A percentile compares a stretch with the other conserved stretches of the same genome.
These are phyloP conservation scores for Netelia fuscicornis DNA, from an alignment of 2,888 invertebrate species.

Conservation along the genomic window DNA sequence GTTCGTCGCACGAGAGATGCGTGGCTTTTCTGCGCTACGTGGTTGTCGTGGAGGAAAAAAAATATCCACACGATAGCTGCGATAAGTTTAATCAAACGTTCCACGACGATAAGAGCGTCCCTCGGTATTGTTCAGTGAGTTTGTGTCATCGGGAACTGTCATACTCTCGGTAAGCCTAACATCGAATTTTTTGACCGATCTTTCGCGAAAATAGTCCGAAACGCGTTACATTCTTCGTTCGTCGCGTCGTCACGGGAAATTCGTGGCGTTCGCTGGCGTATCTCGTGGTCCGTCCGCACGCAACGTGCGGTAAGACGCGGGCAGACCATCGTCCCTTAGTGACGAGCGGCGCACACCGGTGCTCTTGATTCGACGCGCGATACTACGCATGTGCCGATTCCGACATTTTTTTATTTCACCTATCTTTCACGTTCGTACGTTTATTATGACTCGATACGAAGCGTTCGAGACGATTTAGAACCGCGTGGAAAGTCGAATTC, in stretches of 20 bases:
- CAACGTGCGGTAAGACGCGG: slow-evolving; percentile 12
- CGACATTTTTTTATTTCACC: slow-evolving; percentile 13
- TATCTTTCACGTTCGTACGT: neutral
- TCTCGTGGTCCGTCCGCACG: slow-evolving; percentile 10
- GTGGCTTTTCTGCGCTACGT: slow-evolving; percentile 28
- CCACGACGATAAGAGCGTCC: slow-evolving; percentile 51
- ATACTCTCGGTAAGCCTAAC: slow-evolving; percentile 43
- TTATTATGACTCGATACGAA: neutral
- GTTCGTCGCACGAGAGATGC: slow-evolving; percentile 7
- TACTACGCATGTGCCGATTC: slow-evolving; percentile 44
- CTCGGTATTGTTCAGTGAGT: slow-evolving; percentile 29
- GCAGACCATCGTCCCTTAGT: slow-evolving; percentile 26
- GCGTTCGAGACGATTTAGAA: neutral
- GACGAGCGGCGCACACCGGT: slow-evolving; percentile 37
- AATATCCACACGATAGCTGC: slow-evolving; percentile 45
- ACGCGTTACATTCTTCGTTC: neutral
- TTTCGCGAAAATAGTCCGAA: neutral
- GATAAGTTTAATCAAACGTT: slow-evolving; percentile 60
- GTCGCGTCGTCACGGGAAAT: slow-evolving; percentile 1
- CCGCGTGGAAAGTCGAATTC: neutral
- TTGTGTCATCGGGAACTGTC: slow-evolving; percentile 14
- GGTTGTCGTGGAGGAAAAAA: slow-evolving; percentile 46
- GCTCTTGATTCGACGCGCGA: neutral
- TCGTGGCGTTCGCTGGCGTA: neutral
- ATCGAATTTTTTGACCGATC: slow-evolving; percentile 1